Evolutionary conservation across 2,797 vertebrate genomes (phyloP).

Genomic region (Scomberomorus guttatus): DNA sequence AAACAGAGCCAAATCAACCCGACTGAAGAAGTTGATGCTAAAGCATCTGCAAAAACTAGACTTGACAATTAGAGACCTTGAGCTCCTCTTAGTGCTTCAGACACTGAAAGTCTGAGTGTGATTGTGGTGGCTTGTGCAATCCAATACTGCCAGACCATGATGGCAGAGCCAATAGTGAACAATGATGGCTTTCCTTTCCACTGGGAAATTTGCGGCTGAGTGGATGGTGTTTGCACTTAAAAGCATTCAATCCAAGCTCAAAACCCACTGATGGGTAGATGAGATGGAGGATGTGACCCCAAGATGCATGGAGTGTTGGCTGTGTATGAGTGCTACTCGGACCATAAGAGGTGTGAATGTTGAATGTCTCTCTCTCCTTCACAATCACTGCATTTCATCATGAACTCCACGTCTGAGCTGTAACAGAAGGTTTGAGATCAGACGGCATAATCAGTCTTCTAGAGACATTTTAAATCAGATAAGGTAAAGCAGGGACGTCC

Average conservation of each 20-base stretch:
- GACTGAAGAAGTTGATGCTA: background rate
- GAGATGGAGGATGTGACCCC: conserved; percentile 41
- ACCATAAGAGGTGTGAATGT: conserved; percentile 36
- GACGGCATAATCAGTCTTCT: conserved; percentile 6
- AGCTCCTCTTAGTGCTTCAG: conserved; percentile 45
- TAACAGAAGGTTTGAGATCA: conserved; percentile 6
- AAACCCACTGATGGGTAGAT: conserved; percentile 64
- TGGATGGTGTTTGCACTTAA: conserved; percentile 66
- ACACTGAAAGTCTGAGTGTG: conserved; percentile 58
- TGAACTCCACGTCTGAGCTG: background rate
- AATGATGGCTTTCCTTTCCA: conserved; percentile 70
- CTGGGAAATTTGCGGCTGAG: conserved; percentile 53
- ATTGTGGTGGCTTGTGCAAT: conserved; percentile 73
- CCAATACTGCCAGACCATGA: conserved; percentile 64
- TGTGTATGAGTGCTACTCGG: conserved; percentile 17
- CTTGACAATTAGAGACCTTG: conserved; percentile 40
- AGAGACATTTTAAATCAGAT: conserved; percentile 36
- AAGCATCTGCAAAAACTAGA: conserved; percentile 18
- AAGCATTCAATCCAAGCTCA: conserved; percentile 68
- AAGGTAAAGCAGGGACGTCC: conserved; percentile 13
- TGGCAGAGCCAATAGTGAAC: conserved; percentile 56
- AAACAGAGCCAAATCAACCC: background rate
- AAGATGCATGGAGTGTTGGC: conserved; percentile 11
- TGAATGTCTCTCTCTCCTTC: background rate
- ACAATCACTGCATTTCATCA: background rate